Conservation (phyloP, 2,888 invertebrate genomes). For the Machimus atricapillus region DNA sequence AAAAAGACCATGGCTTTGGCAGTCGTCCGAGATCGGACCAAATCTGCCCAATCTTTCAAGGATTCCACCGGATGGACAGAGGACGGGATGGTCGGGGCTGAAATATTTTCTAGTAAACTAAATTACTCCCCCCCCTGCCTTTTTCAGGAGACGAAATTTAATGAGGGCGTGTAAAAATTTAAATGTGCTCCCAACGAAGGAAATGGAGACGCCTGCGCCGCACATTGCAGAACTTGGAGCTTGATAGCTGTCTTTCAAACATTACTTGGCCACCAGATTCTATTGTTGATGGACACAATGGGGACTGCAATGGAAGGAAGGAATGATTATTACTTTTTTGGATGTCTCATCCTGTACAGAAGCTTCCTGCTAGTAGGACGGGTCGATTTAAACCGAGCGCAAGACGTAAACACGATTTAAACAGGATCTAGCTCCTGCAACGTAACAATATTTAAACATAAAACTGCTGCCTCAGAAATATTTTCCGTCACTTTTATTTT, state of each 20-base stretch:
- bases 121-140: not conserved
- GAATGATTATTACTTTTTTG: not conserved
- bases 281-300: not conserved
- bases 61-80: not conserved
- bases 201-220: conserved; percentile 8
- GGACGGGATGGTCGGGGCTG: not conserved
- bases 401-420: not conserved
- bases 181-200: not conserved
- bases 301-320: not conserved
- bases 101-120: not conserved
- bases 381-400: not conserved
- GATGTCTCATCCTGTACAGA: not conserved
- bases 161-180: conserved; percentile 15
- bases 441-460: not conserved
- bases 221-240: not conserved
- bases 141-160: not conserved
- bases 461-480: not conserved
- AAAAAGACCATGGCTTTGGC: not conserved
- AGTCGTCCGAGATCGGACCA: not conserved
- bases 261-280: not conserved
- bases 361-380: not conserved
- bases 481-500: not conserved
- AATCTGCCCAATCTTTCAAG: not conserved
- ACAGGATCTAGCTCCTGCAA: not conserved
- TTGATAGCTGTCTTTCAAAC: not conserved